phyloP scores from a whole-genome alignment of 2,113 vertebrate species.

The Ursus arctos region DNA sequence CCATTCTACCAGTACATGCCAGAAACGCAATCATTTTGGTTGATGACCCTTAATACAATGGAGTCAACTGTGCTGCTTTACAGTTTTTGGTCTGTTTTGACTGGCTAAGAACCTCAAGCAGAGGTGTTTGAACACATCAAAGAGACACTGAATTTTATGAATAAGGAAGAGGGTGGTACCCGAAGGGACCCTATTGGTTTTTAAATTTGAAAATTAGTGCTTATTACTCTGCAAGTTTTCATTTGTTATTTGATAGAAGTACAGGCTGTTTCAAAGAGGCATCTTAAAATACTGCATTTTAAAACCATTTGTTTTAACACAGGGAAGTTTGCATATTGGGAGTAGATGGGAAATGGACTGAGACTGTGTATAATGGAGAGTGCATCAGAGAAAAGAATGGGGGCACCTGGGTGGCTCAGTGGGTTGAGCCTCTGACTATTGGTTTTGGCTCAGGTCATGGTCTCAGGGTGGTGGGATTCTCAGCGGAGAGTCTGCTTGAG shows the following conservation, averaged over 20 bases:
- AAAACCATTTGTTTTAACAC: not conserved
- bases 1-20: constrained; percentile 17
- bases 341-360: not conserved
- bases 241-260: not conserved
- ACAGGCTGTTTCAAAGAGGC: constrained; percentile 9
- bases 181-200: constrained; percentile 2
- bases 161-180: constrained; percentile 5
- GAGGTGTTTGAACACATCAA: constrained; percentile 31
- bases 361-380: not conserved
- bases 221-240: not conserved
- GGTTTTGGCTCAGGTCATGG: not conserved
- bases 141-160: constrained; percentile 23
- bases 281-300: constrained; percentile 37
- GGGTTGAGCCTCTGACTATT: not conserved
- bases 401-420: not conserved
- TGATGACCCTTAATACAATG: not conserved
- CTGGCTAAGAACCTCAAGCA: not conserved
- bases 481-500: not conserved
- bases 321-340: not conserved
- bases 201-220: constrained; percentile 39
- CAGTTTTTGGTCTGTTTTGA: not conserved
- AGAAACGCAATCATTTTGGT: constrained; percentile 36
- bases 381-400: not conserved
- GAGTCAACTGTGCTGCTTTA: not conserved
- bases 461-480: not conserved